A percentile compares a stretch with the other conserved stretches of the same genome.
Evolutionary conservation across 92 coral and sea anemone species (phyloP).

Genomic region (Siderastrea siderea): DNA sequence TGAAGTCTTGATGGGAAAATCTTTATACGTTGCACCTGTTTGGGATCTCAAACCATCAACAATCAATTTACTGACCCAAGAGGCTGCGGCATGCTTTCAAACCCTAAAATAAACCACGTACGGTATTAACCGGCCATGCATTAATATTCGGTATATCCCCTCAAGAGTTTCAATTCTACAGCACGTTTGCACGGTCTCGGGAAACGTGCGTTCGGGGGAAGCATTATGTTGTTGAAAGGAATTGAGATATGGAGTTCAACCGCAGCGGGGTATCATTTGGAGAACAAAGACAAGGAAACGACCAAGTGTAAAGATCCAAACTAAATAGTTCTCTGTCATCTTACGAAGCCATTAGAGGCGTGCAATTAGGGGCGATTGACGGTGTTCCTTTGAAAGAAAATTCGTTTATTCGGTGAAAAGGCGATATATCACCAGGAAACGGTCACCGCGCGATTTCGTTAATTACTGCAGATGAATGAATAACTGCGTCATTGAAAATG

Average conservation of each 20-base stretch:
- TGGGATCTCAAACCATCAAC: constrained; percentile 6
- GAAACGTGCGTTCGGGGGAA: constrained; percentile 14
- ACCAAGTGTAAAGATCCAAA: constrained; percentile 33
- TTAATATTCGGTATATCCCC: background rate
- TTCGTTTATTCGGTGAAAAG: constrained; percentile 43
- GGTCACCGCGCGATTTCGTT: constrained; percentile 36
- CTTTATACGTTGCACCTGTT: constrained; percentile 40
- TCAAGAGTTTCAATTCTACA: background rate
- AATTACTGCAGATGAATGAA: constrained; percentile 18
- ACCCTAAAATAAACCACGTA: background rate
- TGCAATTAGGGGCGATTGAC: constrained; percentile 54
- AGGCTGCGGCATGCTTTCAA: constrained; percentile 32
- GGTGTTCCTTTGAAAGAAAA: constrained; percentile 40
- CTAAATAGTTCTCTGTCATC: constrained; percentile 39
- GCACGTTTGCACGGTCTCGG: background rate
- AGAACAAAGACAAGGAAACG: constrained; percentile 48
- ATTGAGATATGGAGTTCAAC: background rate
- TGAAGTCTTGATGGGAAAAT: constrained; percentile 33
- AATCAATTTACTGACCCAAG: constrained; percentile 27
- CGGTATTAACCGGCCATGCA: background rate
- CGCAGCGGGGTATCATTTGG: constrained; percentile 41
- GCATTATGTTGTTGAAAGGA: constrained; percentile 33
- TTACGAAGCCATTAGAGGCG: constrained; percentile 36
- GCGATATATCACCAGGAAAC: constrained; percentile 39
- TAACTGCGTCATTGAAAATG: constrained; percentile 35